A percentile compares a stretch with the other conserved stretches of the same genome.
phyloP scores from a whole-genome alignment of 2,113 vertebrate genomes.

The Recurvirostra avosetta region DNA sequence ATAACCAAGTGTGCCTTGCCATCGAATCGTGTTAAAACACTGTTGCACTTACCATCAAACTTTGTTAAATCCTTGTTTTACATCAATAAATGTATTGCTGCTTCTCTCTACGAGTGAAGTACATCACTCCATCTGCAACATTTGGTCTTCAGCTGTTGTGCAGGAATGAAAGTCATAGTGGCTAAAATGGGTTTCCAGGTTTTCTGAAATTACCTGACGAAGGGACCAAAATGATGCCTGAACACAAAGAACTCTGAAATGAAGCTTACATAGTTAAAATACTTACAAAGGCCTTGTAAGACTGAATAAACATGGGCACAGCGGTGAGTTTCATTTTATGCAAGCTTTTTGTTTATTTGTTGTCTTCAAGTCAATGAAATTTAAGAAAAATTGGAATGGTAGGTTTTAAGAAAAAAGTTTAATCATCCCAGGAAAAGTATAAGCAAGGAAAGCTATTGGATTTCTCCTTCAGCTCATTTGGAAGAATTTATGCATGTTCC shows the following conservation, averaged over 20 bases:
- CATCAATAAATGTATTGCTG: too few relatives aligned
- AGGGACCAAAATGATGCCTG: not conserved
- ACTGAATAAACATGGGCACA: not conserved
- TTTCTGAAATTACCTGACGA: not conserved
- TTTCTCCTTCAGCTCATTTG: not conserved
- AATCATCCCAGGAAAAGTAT: not conserved
- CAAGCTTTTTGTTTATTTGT: not conserved
- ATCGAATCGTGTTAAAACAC: too few relatives aligned
- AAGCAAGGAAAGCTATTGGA: not conserved
- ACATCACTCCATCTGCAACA: too few relatives aligned
- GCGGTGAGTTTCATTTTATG: not conserved
- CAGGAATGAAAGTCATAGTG: not conserved
- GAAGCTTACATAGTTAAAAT: not conserved
- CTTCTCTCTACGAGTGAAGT: too few relatives aligned
- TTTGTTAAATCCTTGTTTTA: too few relatives aligned
- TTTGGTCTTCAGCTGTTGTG: not conserved
- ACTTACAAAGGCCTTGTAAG: not conserved
- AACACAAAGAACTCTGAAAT: not conserved
- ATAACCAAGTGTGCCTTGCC: too few relatives aligned
- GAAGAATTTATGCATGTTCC: not conserved
- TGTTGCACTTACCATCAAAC: too few relatives aligned
- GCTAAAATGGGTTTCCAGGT: not conserved
- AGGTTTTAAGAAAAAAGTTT: not conserved
- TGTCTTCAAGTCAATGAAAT: not conserved
- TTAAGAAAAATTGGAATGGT: not conserved